Base-by-base conservation (phyloP, 2,888 invertebrate species). In the Apamea epomidion region DNA sequence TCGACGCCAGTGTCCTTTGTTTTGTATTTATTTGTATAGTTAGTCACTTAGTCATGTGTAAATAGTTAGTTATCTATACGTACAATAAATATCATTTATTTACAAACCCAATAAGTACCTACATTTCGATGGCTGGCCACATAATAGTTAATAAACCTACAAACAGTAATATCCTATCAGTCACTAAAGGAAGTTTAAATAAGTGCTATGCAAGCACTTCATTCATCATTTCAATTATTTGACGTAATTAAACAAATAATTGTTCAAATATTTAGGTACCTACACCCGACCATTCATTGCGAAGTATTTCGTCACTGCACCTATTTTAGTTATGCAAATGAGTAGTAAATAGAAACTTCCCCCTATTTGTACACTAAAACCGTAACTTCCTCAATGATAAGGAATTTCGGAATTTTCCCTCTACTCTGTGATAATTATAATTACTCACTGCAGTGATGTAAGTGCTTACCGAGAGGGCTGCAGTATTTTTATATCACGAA, bases 211-310 rank as follows among this genome's bases (percentile, higher is more conserved):
- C 25, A 51, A 58, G 10, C 45, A 70, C 37, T 76, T 67, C 60
- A 83, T 76, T 83, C 32, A 83, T 74, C 2, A 67, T 21, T 60
- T 42, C 25, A 76, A 75, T 16, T 60, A 10, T 25, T 75, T 75
- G 60, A 42, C 58, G 48, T 60, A 82, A 51, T 37, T 60, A 16
- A 74, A 2, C 37, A 51, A 83, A 83, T 48, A 67, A 8, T 62
- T 32, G 51, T n/a, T 64, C 32, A 64, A n/a, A 32, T 25, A 29
- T 4, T 16, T 16, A 29, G 10, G 29, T 6, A 16, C 5, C 29
- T 58, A 45, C 18, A 14, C 18, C 65, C 18, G 6, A n/a, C 3
- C 45, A 83, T 51, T 84, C 42, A 60, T 60, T 2, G 8, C 21
- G 5, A 32, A 58, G 8, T 58, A 69, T n/a, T 42, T 68, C 42